Base-by-base conservation (phyloP, 2,113 vertebrate genomes). In the Numida meleagris region DNA sequence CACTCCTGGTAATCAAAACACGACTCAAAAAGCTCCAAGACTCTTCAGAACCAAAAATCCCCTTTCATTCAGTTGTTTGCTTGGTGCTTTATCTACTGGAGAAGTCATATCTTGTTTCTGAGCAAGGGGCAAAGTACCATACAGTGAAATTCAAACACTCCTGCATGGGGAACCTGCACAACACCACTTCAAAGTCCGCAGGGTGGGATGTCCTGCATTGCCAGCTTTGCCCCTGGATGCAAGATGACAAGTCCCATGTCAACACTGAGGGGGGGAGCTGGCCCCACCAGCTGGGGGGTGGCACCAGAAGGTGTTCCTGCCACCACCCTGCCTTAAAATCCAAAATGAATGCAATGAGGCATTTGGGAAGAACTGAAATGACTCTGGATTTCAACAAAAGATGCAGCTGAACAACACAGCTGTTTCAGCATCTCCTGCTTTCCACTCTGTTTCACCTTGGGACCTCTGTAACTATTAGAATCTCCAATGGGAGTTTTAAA, bases 151-250 rank as follows among this genome's bases (percentile, higher is more conserved):
- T 24, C 9, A 59, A 58, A 31, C 40, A 45, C 3, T 84, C 33
- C 34, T 10, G 2, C 43, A 8, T 11, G 50, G 50, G 23, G 29
- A 57, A 68, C 6, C 12, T 65, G 18, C 14, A 66, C 76, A 93
- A n/a, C 33, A 13, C 43, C 1, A 3, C 21, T 82, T 34, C 68
- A 55, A 72, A 88, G 58, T 58, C 71, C 1, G 0, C 8, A 40
- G 50, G 55, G n/a, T 48, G 45, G 40, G 65, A 77, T 77, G 50
- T 4, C 1, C 0, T 15, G 8, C 1, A 2, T 63, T 1, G 1
- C 18, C 50, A 9, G 57, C 43, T 45, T 78, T 1, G 0, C 42
- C 34, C 24, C 16, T 10, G 74, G 71, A 61, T 14, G 57, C 21
- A 38, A 46, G 67, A 51, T 8, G 15, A 4, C 12, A 63, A 67